phyloP scores from a whole-genome alignment of 2,113 vertebrate species.

The Tenrec ecaudatus region DNA sequence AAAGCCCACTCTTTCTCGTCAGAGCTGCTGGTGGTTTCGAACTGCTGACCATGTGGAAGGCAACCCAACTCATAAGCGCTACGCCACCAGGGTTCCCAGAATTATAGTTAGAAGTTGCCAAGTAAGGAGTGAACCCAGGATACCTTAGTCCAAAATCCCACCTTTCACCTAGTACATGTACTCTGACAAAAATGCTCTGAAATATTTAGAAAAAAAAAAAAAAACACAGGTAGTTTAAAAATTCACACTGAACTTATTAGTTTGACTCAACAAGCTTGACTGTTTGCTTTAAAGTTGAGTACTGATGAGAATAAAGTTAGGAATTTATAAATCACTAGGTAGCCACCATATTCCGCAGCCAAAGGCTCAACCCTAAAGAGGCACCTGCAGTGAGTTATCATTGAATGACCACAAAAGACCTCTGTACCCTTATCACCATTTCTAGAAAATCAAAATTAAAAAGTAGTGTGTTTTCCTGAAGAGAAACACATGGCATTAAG shows the following conservation, averaged over 20 bases:
- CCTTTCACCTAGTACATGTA: background rate
- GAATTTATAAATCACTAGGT: background rate
- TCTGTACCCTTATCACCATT: background rate
- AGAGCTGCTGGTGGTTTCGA: too few species aligned
- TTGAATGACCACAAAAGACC: background rate
- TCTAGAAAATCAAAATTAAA: background rate
- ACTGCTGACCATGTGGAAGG: too few species aligned
- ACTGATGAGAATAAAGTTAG: background rate
- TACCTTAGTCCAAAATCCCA: background rate
- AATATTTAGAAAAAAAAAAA: constrained; percentile 28
- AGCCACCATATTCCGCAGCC: background rate
- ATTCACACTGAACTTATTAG: background rate
- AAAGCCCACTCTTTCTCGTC: too few species aligned
- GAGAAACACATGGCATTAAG: background rate
- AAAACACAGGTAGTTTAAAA: background rate
- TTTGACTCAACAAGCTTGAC: background rate
- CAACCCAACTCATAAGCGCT: too few species aligned
- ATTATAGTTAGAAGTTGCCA: constrained; percentile 14
- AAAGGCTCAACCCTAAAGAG: background rate
- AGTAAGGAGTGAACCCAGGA: background rate
- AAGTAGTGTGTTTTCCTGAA: background rate
- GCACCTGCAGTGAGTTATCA: background rate
- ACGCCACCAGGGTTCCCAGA: background rate
- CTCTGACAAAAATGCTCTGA: background rate
- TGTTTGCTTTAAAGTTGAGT: constrained; percentile 2